Evolutionary conservation across 2,797 vertebrate genomes (phyloP).

Genomic region (Emydoidea blandingii): DNA sequence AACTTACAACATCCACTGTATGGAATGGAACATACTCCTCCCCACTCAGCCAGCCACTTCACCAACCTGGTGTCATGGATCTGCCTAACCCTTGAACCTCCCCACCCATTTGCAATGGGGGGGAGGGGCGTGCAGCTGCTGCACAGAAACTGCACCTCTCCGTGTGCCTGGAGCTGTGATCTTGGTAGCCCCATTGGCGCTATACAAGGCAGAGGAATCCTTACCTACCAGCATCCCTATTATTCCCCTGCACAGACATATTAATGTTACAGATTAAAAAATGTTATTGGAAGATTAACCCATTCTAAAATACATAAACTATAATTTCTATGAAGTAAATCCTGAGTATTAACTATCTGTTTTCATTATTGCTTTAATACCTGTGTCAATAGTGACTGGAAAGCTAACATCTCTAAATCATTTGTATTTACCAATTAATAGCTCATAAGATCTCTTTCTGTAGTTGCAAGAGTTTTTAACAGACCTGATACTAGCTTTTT

Average conservation of each 20-base stretch:
- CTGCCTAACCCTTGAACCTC: neutral
- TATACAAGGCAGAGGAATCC: no score
- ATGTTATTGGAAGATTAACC: neutral
- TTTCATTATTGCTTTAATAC: neutral
- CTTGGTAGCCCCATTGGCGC: neutral
- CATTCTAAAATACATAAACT: rapidly evolving
- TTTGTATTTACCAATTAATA: conserved; percentile 51
- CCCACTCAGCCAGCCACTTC: neutral
- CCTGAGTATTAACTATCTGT: neutral
- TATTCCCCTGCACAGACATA: neutral
- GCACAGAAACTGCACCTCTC: neutral
- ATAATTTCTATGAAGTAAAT: neutral
- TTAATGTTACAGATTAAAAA: neutral
- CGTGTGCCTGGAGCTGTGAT: no score
- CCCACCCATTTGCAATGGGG: no score
- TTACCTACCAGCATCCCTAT: neutral
- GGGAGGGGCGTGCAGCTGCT: neutral
- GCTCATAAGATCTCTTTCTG: neutral
- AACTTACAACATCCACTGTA: neutral
- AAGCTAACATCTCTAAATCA: conserved; percentile 25
- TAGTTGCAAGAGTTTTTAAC: conserved; percentile 6
- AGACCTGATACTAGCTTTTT: neutral
- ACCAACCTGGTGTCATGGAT: neutral
- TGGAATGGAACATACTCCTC: neutral
- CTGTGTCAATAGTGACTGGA: neutral